Base-by-base conservation (phyloP, 1,140 invertebrate species). In the Drosophila auraria region DNA sequence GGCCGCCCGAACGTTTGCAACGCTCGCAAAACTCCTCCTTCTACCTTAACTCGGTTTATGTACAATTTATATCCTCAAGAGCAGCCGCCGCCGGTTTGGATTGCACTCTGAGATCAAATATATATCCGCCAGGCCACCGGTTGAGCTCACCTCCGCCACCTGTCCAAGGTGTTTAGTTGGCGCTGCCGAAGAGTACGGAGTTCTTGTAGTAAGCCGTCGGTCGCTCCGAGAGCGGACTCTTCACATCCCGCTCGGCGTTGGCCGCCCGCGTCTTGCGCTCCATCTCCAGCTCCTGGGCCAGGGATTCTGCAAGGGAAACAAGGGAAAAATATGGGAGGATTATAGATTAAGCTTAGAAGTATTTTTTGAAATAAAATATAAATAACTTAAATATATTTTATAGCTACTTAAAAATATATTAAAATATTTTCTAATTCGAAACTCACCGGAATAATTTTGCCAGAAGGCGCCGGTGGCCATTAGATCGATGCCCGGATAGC, bases 381-480 rank as follows among this genome's bases (percentile, higher is more conserved):
- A 5, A 15, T 1, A 36, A 11, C 3, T 20, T 20, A 33, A 14
- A 40, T 25, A 15, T 12, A 44, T 44, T n/a, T 23, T 11, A n/a
- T 12, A 12, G 1, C 6, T 15, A 1, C 11, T 6, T 8, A 49
- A 33, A 49, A 23, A 38, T 17, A 11, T 1, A 2, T 7, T 20
- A 20, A 20, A 20, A 20, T 20, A 20, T 20, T 20, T 20, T 20
- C 20, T 20, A 20, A 20, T 1, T 20, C 20, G 20, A 20, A 62
- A 93, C 94, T 94, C 89, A 97, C 97, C 97, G 92, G 97, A 97
- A 93, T 97, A 97, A 93, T 97, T 97, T 93, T 97, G 96, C 97
- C 97, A 97, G 93, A 97, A 97, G 23, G 96, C 96, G 3, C 96
- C 96, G 62, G 95, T 96, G 80, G 95, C 95, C 93, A 96, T 96